These are phyloP conservation scores for Napeogenes sylphis DNA, from an alignment of 2,888 invertebrate genomes.

Conservation along the genomic window DNA sequence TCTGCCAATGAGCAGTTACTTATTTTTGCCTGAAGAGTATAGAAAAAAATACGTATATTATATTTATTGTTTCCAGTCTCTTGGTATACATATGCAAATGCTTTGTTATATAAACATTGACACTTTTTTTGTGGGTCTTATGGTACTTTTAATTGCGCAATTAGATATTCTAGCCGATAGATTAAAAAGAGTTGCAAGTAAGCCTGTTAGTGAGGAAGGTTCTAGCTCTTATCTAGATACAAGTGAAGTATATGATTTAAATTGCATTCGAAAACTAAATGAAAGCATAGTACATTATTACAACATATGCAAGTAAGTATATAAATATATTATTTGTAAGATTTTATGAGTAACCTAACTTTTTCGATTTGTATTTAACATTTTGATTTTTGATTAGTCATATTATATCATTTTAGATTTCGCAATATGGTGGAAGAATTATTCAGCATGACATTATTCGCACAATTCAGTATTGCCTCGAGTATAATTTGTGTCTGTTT, in stretches of 20 bases:
- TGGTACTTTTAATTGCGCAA: slow-evolving; percentile 53
- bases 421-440: slow-evolving; percentile 47
- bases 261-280: slow-evolving; percentile 38
- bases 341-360: too few species aligned
- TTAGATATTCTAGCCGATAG: slow-evolving; percentile 52
- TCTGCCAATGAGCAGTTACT: slow-evolving; percentile 48
- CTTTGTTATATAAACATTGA: slow-evolving; percentile 50
- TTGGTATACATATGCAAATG: slow-evolving; percentile 50
- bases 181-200: slow-evolving; percentile 41
- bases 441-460: slow-evolving; percentile 49
- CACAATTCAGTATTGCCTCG: slow-evolving; percentile 54
- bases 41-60: slow-evolving; percentile 42
- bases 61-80: slow-evolving; percentile 49
- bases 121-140: slow-evolving; percentile 50
- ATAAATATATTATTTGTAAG: neutral
- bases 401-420: slow-evolving; percentile 44
- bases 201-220: neutral
- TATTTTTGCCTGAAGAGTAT: slow-evolving; percentile 45
- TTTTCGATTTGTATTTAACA: neutral
- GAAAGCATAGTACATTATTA: slow-evolving; percentile 46
- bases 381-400: neutral
- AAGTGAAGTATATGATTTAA: slow-evolving; percentile 17
- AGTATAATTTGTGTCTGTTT: slow-evolving; percentile 58
- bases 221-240: neutral
- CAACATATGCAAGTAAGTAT: slow-evolving; percentile 47